Evolutionary conservation across 2,797 vertebrate species (phyloP), one percentile per base, ranked within the genome.

Genomic region (Thalassophryne amazonica): DNA sequence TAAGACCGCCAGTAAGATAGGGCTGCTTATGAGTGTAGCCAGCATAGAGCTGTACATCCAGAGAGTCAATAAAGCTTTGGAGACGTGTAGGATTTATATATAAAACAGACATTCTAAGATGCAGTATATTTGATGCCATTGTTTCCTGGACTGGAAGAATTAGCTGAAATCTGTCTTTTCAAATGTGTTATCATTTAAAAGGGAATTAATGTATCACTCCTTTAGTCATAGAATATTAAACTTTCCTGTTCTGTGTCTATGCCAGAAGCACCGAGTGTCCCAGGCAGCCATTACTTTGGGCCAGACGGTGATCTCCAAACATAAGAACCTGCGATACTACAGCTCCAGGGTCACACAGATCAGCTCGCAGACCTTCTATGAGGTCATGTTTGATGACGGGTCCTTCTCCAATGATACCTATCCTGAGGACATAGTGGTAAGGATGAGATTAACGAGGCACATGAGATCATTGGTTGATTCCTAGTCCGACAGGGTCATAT

Each of bases 391-490:
- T 67, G 97, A 99, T 34, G 97, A 99, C 30, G 95, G 95, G 46
- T 99, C 96, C 31, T 95, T 95, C 84, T 98, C 95, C 86, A 92
- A 93, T 46, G 96, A 98, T 65, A 97, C 95, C 7, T 98, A 94
- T 83, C 97, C 97, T 2, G 97, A 98, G 88, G 96, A 99, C 71
- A 97, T 98, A 18, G 92, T 97, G 81, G 97, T 99, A 84, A 94
- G 94, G 11, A 42, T 78, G n/a, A 31, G 37, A 71, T 80, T 74
- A 49, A 73, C 81, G 70, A 60, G 31, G 54, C 38, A 20, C 21
- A 7, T 17, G 18, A 59, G 61, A 38, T 73, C 60, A 28, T 16
- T n/a, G n/a, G n/a, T n/a, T n/a, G n/a, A n/a, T 16, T 56, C 58
- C 34, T 68, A 43, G 46, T 27, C 49, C 33, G 18, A 9, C 1